phyloP scores from a whole-genome alignment of 2,113 vertebrate species.

The Oreocharis arfaki region DNA sequence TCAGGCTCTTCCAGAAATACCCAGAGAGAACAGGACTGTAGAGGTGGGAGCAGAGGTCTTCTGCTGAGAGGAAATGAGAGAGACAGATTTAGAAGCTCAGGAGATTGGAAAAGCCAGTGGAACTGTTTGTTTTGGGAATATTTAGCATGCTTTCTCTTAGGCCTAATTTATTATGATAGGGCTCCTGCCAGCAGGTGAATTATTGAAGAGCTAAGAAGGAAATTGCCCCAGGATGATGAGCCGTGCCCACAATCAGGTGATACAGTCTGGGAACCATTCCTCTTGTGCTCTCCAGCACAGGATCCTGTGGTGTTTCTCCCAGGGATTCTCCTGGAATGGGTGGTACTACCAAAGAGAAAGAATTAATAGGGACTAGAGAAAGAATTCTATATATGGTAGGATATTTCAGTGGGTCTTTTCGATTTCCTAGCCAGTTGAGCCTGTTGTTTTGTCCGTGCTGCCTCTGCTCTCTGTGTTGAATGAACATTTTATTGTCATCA shows the following conservation, averaged over 20 bases:
- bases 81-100: neutral
- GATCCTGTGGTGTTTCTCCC: neutral
- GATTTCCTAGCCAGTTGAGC: neutral
- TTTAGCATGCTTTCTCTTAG: neutral
- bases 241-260: neutral
- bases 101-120: neutral
- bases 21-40: neutral
- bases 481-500: neutral
- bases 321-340: neutral
- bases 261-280: neutral
- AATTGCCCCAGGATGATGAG: neutral
- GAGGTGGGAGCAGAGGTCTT: neutral
- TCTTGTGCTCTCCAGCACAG: neutral
- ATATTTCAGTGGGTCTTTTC: neutral
- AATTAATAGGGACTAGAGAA: neutral
- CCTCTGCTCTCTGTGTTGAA: neutral
- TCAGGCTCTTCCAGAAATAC: neutral
- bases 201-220: neutral
- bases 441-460: neutral
- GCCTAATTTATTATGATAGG: neutral
- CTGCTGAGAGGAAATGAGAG: neutral
- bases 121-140: neutral
- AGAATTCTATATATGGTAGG: fast-evolving
- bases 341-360: neutral
- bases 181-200: neutral